Evolutionary conservation across 2,113 vertebrate genomes (phyloP).

Genomic region (Mesoclemmys tuberculata): DNA sequence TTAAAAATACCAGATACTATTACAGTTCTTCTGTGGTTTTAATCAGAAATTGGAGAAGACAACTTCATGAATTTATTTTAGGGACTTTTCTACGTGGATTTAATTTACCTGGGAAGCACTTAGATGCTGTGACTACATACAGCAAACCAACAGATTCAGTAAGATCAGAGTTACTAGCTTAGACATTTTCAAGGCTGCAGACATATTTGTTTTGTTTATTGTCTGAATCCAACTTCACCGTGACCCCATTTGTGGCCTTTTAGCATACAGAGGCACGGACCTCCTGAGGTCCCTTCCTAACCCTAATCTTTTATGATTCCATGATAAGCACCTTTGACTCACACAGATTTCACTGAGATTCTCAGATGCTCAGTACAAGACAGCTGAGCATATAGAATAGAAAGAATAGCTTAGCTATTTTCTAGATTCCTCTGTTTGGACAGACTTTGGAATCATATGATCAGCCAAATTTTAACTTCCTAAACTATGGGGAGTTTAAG

Average conservation of each 20-base stretch:
- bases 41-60: neutral
- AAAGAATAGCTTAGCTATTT: neutral
- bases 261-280: too few species aligned
- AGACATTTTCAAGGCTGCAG: neutral
- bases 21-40: neutral
- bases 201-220: neutral
- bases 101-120: neutral
- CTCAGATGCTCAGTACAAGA: neutral
- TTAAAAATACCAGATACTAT: constrained; percentile 6
- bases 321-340: too few species aligned
- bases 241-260: neutral
- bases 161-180: neutral
- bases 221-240: neutral
- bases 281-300: too few species aligned
- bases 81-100: neutral
- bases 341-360: too few species aligned
- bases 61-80: neutral
- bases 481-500: too few species aligned
- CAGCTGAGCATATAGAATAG: neutral
- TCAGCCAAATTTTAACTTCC: too few species aligned
- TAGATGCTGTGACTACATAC: too few species aligned
- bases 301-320: too few species aligned
- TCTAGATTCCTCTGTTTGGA: too few species aligned
- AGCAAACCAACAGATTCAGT: too few species aligned
- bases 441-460: too few species aligned